These are phyloP conservation scores for Cepphus grylle DNA, from an alignment of 2,113 vertebrate genomes.

Conservation along the genomic window DNA sequence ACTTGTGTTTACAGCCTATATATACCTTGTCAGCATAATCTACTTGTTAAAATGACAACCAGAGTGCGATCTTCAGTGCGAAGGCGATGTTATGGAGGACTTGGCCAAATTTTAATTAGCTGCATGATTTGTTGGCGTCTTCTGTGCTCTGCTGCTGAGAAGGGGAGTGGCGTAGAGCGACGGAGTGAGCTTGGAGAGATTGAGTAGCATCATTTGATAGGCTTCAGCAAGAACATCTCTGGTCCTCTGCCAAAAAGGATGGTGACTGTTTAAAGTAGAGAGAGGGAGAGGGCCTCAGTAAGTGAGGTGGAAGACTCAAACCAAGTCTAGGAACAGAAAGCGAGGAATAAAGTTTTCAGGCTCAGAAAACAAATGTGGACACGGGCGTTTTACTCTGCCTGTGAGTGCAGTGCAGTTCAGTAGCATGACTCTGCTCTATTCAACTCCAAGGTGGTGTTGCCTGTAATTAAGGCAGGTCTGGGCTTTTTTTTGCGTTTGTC, in stretches of 20 bases:
- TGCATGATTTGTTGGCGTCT: neutral
- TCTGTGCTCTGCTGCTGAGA: neutral
- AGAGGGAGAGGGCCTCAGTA: neutral
- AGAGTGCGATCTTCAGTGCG: neutral
- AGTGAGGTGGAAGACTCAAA: neutral
- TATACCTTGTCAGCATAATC: neutral
- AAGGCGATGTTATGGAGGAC: neutral
- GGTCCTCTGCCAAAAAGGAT: slow-evolving; percentile 11
- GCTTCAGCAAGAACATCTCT: neutral
- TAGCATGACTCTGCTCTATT: neutral
- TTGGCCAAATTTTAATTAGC: neutral
- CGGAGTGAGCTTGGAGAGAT: neutral
- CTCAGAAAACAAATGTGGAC: neutral
- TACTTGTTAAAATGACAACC: neutral
- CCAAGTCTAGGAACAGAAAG: neutral
- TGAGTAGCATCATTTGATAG: neutral
- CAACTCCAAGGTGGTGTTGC: neutral
- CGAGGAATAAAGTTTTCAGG: neutral
- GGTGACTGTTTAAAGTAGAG: slow-evolving; percentile 33
- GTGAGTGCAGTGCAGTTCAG: neutral
- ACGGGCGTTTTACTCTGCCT: neutral
- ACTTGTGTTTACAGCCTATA: neutral
- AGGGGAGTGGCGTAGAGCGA: neutral
- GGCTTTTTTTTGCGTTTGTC: neutral
- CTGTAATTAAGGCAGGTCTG: neutral